Evolutionary conservation across 2,888 invertebrate genomes (phyloP), one percentile per base, ranked within the genome.

Genomic region (Anodontia alba): DNA sequence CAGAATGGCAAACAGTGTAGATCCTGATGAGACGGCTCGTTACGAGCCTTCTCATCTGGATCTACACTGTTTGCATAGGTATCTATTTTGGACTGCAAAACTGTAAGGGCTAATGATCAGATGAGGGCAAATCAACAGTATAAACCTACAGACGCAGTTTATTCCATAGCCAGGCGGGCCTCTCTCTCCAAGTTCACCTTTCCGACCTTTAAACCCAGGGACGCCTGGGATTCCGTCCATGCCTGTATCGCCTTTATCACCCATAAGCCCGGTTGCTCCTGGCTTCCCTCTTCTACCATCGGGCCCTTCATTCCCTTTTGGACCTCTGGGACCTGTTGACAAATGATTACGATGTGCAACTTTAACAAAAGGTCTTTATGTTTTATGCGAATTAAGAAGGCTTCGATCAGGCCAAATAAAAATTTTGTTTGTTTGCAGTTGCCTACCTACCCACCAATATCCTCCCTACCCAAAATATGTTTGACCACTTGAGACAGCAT

Each of bases 111-210:
- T n/a, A n/a, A n/a, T n/a, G n/a, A n/a, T n/a, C n/a, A n/a, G n/a
- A n/a, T n/a, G n/a, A n/a, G n/a, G n/a, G n/a, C 7, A 38, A 38
- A 38, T 38, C 38, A 38, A 38, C 38, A 38, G 7, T 38, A 8
- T 38, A 38, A 8, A 38, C 81, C 72, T 80, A 84, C 84, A 84
- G 26, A 81, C 70, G 43, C 84, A 84, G 33, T 84, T 84, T 15
- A 84, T 79, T 2, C 84, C 84, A 72, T 69, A 80, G 49, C 85
- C 85, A 20, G 85, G 79, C 23, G 80, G 72, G 1, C 85, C 85
- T 31, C 85, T 62, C 26, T 83, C 78, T 3, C 85, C 85, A 0
- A 38, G 15, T 5, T 83, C 78, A 2, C 85, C 85, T n/a, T 68
- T 76, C 17, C 49, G 66, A 17, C 85, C 85, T 68, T 83, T 85